Evolutionary conservation across 2,113 vertebrate species (phyloP), one percentile per base, ranked within the genome.

Genomic region (Apaloderma vittatum): DNA sequence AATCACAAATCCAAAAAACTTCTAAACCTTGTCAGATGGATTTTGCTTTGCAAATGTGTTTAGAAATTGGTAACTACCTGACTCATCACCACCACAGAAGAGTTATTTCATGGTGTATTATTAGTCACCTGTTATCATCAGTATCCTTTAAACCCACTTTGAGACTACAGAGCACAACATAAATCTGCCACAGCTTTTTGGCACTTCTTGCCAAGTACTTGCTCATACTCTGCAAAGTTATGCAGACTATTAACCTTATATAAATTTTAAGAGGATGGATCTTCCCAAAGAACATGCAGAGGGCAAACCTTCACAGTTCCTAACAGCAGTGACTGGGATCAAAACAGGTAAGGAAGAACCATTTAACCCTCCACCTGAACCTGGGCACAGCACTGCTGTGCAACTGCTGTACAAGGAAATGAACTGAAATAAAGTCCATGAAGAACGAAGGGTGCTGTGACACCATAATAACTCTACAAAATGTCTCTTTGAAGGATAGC

Each of bases 111-210:
- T 84, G 40, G 49, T 78, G 55, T 49, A 61, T 84, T 78, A 70
- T 78, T 71, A 81, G 92, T 90, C 77, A 93, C 80, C 82, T 91
- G 66, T 54, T 93, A 96, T 40, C 80, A 86, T 51, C 55, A 62
- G 18, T 26, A 78, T 88, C 94, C 93, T 92, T 12, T 95, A 88
- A 97, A 94, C 90, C 52, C 1, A 0, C 57, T 83, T 78, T 77
- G 65, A 94, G 78, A 83, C 67, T 86, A 76, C 46, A 86, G 52
- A 94, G 78, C 30, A 37, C 55, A 94, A 66, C n/a, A 81, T 73
- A 87, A 97, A 97, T 91, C 86, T 89, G 87, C 80, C 66, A 67
- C 76, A 94, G 87, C 27, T 94, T 96, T 95, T 71, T 71, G 72
- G 92, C 63, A 80, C 26, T 70, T 94, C 54, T 48, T 90, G 88